Evolutionary conservation across 2,888 invertebrate species (phyloP).

Genomic region (Eupsilia transversa): DNA sequence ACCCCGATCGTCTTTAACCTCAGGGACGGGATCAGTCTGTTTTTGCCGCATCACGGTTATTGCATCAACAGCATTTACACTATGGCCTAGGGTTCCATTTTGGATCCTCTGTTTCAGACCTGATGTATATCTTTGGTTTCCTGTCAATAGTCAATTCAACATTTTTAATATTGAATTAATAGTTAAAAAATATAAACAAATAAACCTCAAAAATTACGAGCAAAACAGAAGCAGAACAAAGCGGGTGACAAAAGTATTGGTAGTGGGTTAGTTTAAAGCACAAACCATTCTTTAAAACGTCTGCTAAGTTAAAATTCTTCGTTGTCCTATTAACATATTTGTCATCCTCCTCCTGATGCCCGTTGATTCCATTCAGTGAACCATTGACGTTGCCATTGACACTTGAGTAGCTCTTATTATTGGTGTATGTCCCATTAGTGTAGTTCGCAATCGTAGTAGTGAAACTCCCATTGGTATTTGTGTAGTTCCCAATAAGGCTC

Average conservation of each 20-base stretch:
- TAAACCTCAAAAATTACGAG: slow-evolving; percentile 44
- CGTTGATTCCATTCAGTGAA: slow-evolving; percentile 71
- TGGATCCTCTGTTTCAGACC: slow-evolving; percentile 91
- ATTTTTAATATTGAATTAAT: slow-evolving; percentile 11
- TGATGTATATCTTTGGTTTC: slow-evolving; percentile 90
- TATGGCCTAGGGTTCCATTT: slow-evolving; percentile 90
- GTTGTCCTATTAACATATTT: slow-evolving; percentile 69
- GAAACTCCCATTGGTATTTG: slow-evolving; percentile 67
- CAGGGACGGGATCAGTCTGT: slow-evolving; percentile 90
- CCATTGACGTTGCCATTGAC: slow-evolving; percentile 63
- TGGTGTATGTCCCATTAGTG: slow-evolving; percentile 72
- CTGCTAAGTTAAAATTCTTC: slow-evolving; percentile 77
- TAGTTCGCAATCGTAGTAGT: slow-evolving; percentile 68
- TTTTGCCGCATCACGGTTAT: slow-evolving; percentile 87
- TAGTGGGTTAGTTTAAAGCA: slow-evolving; percentile 84
- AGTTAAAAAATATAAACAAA: slow-evolving; percentile 15
- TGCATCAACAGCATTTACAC: slow-evolving; percentile 86
- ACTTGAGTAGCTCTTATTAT: slow-evolving; percentile 62
- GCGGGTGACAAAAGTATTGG: slow-evolving; percentile 74
- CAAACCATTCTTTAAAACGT: slow-evolving; percentile 87
- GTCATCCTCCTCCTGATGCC: slow-evolving; percentile 77
- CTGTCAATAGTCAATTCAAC: slow-evolving; percentile 74
- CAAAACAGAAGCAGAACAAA: slow-evolving; percentile 59
- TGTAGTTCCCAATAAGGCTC: slow-evolving; percentile 60
- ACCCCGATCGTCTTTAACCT: slow-evolving; percentile 91